Evolutionary conservation across 2,888 invertebrate genomes (phyloP), one percentile per base, ranked within the genome.

Genomic region (Darwinula stevensoni): DNA sequence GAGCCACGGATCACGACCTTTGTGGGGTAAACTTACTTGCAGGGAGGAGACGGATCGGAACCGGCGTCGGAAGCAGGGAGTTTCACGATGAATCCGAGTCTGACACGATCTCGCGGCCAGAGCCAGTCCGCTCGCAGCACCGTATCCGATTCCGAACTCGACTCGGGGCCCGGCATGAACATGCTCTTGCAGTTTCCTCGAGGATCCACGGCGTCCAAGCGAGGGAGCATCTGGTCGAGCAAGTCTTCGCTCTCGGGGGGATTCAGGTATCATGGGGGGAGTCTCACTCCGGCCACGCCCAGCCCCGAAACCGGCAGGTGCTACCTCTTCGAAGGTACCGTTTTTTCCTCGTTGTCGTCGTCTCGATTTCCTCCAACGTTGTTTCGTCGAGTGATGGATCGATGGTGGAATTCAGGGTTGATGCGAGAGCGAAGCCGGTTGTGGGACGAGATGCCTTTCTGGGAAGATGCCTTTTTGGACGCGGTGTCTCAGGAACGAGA

Each of bases 361-460:
- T 22, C 22, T 22, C n/a, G n/a, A n/a, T 22, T 22, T 22, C 22
- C 22, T n/a, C n/a, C 22, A n/a, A 22, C 22, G n/a, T 6, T 9
- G n/a, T 22, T 6, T 9, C 6, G n/a, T 9, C n/a, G 22, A 22
- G n/a, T 22, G 22, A n/a, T 9, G 22, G 6, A n/a, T n/a, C 9
- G n/a, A 22, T 9, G 6, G 22, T 22, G 6, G 9, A 22, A 9
- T 22, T 22, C 22, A 22, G 22, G 22, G 22, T 41, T 59, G 55
- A 65, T 30, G 18, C 80, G 80, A 51, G 78, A 80, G 39, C 54
- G 86, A 40, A 71, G 76, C 2, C 63, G 66, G 34, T 54, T 97
- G 17, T 99, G 94, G 94, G 91, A 94, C 53, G 86, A 94, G 58
- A 82, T 86, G 76, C 84, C 86, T 47, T 97, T 97, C 54, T 99